Evolutionary conservation across 1,140 invertebrate species (phyloP), one percentile per base, ranked within the genome.

Genomic region (Agrilus planipennis): DNA sequence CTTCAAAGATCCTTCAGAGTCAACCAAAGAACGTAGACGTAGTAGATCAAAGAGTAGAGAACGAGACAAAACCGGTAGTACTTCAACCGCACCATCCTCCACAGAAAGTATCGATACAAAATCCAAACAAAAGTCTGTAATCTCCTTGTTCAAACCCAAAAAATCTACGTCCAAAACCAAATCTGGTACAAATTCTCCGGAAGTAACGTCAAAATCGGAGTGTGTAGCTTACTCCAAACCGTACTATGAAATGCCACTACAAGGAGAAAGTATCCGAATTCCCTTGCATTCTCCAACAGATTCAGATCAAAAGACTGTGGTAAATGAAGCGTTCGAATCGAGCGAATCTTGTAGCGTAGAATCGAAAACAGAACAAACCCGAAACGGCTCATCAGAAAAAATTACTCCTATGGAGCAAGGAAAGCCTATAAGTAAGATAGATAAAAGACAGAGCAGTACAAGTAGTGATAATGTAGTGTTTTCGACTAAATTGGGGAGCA

Each of bases 31-130:
- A 39, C 51, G 60, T 50, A 56, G 57, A 48, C 60, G 72, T 38
- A 73, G 73, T 35, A 68, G 77, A 30, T 78, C 77, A 52, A 76
- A 77, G 54, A 79, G 76, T 54, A 66, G 75, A 49, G 76, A 79
- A 37, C 62, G 65, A 47, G 66, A 47, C 25, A 41, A 38, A 36
- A 32, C 23, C 27, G 32, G 21, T 20, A 40, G 17, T 32, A n/a
- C 49, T 16, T 54, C 52, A 7, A 39, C 46, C 14, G 48, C 46
- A 7, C 47, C 42, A 19, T 61, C 59, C n/a, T 58, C 58, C 6
- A 54, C 53, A 0, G 60, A 62, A 44, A 58, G 55, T 40, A 55
- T 58, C 7, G 59, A 61, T 39, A 57, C 50, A 12, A 58, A 64
- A 36, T 60, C 59, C 3, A 76, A 73, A 55, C 68, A 74, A 32